These are phyloP conservation scores for Eretmochelys imbricata DNA, from an alignment of 2,113 vertebrate species.

Conservation along the genomic window DNA sequence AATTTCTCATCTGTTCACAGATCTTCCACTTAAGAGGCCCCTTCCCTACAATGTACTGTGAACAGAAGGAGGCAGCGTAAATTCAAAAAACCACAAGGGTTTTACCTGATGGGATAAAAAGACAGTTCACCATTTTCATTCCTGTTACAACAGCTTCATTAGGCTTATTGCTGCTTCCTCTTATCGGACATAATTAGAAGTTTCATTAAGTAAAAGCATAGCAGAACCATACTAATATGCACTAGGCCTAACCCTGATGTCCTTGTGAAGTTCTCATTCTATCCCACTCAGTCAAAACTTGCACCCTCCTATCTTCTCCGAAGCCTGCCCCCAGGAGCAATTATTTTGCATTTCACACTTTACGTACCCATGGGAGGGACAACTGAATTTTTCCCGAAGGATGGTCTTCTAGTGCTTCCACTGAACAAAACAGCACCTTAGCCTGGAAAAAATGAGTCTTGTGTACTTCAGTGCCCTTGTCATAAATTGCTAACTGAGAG, in stretches of 20 bases:
- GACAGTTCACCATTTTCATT: neutral
- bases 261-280: conserved; percentile 9
- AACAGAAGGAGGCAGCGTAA: neutral
- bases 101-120: neutral
- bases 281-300: neutral
- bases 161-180: neutral
- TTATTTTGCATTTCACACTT: neutral
- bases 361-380: neutral
- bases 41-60: neutral
- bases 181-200: neutral
- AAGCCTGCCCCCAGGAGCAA: neutral
- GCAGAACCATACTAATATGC: conserved; percentile 2
- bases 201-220: neutral
- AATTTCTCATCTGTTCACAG: neutral
- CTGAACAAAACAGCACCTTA: conserved; percentile 22
- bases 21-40: neutral
- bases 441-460: neutral
- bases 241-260: neutral
- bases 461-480: conserved; percentile 48
- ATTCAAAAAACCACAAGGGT: neutral
- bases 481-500: conserved; percentile 44
- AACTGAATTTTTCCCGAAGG: rapidly evolving
- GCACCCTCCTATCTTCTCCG: neutral
- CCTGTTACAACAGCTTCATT: neutral
- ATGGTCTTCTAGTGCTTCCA: neutral